phyloP scores from a whole-genome alignment of 2,113 vertebrate species.

The Burhinus oedicnemus region DNA sequence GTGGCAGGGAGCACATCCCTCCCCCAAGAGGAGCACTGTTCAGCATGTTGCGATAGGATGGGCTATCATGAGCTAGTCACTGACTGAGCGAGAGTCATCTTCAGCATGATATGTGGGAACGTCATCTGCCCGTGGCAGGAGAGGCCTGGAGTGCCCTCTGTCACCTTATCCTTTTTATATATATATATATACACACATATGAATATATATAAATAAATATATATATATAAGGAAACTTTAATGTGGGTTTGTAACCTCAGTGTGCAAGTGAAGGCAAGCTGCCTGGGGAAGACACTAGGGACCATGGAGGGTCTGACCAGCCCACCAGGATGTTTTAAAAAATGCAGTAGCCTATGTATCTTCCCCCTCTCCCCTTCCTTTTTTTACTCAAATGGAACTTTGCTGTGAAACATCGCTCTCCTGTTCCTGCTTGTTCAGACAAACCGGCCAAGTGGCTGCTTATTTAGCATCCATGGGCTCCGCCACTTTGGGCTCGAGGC shows the following conservation, averaged over 20 bases:
- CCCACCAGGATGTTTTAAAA: slow-evolving; percentile 9
- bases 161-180: slow-evolving; percentile 56
- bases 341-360: not conserved
- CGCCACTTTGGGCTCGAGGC: not conserved
- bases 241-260: slow-evolving; percentile 54
- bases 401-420: slow-evolving; percentile 53
- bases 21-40: not conserved
- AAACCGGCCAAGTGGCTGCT: slow-evolving; percentile 16
- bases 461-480: not conserved
- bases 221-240: slow-evolving; percentile 49
- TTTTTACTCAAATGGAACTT: slow-evolving; percentile 1
- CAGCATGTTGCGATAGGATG: not conserved
- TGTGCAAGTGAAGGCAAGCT: slow-evolving; percentile 31
- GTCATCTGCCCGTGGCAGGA: not conserved
- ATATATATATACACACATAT: slow-evolving; percentile 21
- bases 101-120: not conserved
- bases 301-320: slow-evolving; percentile 11
- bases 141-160: slow-evolving; percentile 6
- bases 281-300: slow-evolving; percentile 37
- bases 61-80: not conserved
- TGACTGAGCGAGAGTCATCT: not conserved
- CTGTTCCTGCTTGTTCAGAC: slow-evolving; percentile 25
- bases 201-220: slow-evolving; percentile 59
- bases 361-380: not conserved
- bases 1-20: not conserved